Conservation (phyloP, 2,113 vertebrate genomes). For the Pterocles orientalis region DNA sequence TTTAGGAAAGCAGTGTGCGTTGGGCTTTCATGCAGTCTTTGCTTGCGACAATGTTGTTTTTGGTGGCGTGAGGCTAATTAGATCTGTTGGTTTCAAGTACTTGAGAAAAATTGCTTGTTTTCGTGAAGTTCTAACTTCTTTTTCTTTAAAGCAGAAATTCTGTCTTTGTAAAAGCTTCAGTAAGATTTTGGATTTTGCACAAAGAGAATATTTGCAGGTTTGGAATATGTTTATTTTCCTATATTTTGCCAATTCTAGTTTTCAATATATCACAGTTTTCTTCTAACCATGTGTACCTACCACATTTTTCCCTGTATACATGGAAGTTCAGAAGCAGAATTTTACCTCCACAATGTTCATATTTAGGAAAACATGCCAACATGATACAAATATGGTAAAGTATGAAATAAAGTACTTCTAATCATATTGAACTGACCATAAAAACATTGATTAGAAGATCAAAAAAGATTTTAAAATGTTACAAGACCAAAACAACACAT, state of each 20-base stretch:
- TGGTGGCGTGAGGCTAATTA: neutral
- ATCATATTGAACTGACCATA: neutral
- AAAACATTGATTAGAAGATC: neutral
- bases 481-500: neutral
- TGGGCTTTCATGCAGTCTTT: neutral
- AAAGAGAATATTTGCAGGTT: neutral
- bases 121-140: neutral
- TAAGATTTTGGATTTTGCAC: neutral
- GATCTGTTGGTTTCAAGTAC: neutral
- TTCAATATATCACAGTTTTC: neutral
- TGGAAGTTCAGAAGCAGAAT: neutral
- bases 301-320: neutral
- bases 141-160: neutral
- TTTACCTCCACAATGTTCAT: neutral
- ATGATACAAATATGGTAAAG: neutral
- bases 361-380: neutral
- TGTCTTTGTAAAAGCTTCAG: neutral
- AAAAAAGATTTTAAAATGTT: neutral
- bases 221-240: neutral
- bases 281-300: neutral
- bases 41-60: neutral
- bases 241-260: neutral
- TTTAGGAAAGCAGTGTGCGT: neutral
- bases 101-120: neutral
- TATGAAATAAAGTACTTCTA: neutral